Evolutionary conservation across 2,797 vertebrate genomes (phyloP).

Genomic region (Protosalanx chinensis): DNA sequence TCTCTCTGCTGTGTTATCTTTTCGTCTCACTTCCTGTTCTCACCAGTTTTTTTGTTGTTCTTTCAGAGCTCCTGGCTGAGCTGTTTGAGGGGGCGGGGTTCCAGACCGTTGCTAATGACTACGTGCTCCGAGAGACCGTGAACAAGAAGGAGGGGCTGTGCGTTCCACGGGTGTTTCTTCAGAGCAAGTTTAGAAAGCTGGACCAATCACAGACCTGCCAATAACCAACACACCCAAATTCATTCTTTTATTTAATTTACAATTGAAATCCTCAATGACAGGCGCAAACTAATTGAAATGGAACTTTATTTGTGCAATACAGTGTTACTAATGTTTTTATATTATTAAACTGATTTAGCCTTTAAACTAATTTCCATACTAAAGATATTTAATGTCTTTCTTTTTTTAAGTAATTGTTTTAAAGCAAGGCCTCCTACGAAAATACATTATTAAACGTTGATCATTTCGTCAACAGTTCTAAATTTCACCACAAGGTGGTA

Average conservation of each 20-base stretch:
- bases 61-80: conserved; percentile 79
- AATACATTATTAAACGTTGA: no score
- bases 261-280: neutral
- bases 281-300: neutral
- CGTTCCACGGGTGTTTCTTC: conserved; percentile 90
- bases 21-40: conserved; percentile 1
- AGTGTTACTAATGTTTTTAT: no score
- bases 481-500: conserved; percentile 29
- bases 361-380: no score
- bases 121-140: conserved; percentile 89
- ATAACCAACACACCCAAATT: neutral
- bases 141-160: conserved; percentile 92
- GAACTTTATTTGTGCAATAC: neutral
- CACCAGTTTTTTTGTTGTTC: conserved; percentile 23
- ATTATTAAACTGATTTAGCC: no score
- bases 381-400: no score
- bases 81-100: conserved; percentile 80
- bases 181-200: conserved; percentile 88
- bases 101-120: conserved; percentile 78
- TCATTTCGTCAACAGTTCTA: neutral
- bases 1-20: neutral
- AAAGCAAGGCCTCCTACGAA: no score
- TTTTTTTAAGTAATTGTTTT: no score
- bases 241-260: neutral
- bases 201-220: conserved; percentile 28